A percentile compares a stretch with the other conserved stretches of the same genome.
phyloP scores from a whole-genome alignment of 1,140 invertebrate species.

The Mizuhopecten yessoensis region DNA sequence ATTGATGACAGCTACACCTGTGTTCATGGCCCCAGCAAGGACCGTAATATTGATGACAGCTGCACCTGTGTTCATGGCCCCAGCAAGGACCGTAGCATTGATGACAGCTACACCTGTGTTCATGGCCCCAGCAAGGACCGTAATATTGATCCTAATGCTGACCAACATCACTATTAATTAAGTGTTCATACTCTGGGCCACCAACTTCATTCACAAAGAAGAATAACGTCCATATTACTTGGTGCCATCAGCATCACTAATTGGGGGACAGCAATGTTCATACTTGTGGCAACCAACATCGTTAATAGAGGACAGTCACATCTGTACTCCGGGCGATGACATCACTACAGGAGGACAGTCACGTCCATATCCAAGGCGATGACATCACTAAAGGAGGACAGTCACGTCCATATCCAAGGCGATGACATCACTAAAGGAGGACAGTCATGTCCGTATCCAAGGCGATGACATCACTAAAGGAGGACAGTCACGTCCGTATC shows the following conservation, averaged over 20 bases:
- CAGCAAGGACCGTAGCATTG: too few relatives aligned
- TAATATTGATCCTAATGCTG: too few relatives aligned
- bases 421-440: not conserved
- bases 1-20: too few relatives aligned
- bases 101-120: too few relatives aligned
- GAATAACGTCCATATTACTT: not conserved
- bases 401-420: not conserved
- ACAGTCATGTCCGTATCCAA: not conserved
- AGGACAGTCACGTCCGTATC: not conserved
- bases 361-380: not conserved
- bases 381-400: not conserved
- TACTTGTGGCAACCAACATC: not conserved
- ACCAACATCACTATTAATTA: too few relatives aligned
- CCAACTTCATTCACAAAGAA: not conserved
- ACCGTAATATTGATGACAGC: too few relatives aligned
- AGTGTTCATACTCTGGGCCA: too few relatives aligned
- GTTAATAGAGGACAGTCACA: not conserved
- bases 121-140: too few relatives aligned
- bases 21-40: too few relatives aligned
- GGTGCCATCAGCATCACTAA: not conserved
- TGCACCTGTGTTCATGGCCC: too few relatives aligned
- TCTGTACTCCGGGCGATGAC: not conserved
- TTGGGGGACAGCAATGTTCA: not conserved
- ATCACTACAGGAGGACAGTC: not conserved
- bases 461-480: not conserved